Conservation (phyloP, 2,888 invertebrate species). For the Tenthredo amoena region DNA sequence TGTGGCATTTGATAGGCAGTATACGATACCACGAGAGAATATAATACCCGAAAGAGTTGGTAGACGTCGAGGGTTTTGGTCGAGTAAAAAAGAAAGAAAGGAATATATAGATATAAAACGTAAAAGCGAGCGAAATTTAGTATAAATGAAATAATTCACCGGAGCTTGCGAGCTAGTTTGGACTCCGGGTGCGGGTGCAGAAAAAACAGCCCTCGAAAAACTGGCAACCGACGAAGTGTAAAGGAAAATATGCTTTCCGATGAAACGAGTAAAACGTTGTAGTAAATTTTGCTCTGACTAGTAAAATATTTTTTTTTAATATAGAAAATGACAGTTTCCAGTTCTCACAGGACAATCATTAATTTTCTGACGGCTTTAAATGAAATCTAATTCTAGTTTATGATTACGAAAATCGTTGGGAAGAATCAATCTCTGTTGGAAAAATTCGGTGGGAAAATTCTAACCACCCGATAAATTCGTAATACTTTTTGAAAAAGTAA, state of each 20-base stretch:
- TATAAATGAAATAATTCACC: conserved; percentile 13
- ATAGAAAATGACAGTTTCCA: not conserved
- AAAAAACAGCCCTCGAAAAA: not conserved
- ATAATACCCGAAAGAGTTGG: not conserved
- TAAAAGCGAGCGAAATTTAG: not conserved
- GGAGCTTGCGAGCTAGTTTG: not conserved
- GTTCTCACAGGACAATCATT: not conserved
- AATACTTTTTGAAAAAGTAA: not conserved
- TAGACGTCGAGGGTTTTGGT: not conserved
- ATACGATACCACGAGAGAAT: not conserved
- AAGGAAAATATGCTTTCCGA: not conserved
- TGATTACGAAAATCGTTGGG: not conserved
- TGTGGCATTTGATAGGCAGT: not conserved
- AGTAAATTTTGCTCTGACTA: not conserved
- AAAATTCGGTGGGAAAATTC: not conserved
- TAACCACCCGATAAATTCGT: not conserved
- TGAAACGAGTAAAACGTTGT: not conserved
- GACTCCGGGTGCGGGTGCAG: not conserved
- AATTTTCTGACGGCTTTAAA: no score
- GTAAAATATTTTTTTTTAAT: not conserved
- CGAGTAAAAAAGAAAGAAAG: not conserved
- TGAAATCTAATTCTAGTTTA: not conserved
- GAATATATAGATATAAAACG: not conserved
- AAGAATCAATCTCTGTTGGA: not conserved
- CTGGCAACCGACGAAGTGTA: conserved; percentile 7